A percentile compares a stretch with the other conserved stretches of the same genome.
These are phyloP conservation scores for Amblyteles armatorius DNA, from an alignment of 2,888 invertebrate genomes.

Conservation along the genomic window DNA sequence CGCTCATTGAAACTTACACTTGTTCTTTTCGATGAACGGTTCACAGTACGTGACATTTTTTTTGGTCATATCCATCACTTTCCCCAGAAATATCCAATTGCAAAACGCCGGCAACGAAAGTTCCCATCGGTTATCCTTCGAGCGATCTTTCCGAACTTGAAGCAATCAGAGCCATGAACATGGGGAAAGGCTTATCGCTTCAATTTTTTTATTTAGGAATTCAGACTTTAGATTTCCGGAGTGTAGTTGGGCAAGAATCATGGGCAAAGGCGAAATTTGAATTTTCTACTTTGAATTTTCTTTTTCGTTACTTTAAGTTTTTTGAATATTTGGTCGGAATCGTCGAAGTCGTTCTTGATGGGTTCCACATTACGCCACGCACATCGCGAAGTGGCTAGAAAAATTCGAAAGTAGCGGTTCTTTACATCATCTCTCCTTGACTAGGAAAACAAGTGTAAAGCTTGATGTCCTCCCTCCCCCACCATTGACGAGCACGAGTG, in stretches of 20 bases:
- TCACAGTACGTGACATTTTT: conserved; percentile 18
- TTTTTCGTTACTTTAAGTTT: neutral
- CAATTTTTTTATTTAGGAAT: neutral
- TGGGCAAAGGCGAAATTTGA: conserved; percentile 6
- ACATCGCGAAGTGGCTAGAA: conserved; percentile 19
- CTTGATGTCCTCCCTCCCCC: neutral
- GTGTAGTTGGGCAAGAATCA: neutral
- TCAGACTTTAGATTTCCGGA: neutral
- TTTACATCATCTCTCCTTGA: conserved; percentile 62
- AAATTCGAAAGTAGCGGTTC: conserved; percentile 64
- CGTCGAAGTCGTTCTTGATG: conserved; percentile 23
- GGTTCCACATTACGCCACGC: conserved; percentile 43
- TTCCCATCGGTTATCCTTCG: conserved; percentile 1
- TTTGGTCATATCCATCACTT: conserved; percentile 51
- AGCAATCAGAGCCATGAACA: conserved; percentile 24
- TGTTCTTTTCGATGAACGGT: conserved; percentile 26
- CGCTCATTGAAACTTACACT: conserved; percentile 43
- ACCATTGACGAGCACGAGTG: conserved; percentile 13
- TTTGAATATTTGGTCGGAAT: conserved; percentile 10
- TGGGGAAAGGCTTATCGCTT: neutral
- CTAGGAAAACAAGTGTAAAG: conserved; percentile 11
- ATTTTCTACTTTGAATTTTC: neutral
- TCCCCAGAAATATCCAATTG: conserved; percentile 61
- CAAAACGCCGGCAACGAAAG: conserved; percentile 43
- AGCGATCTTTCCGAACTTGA: neutral